Base-by-base conservation (phyloP, 53 echinoderm and acorn worm species). In the Zoroaster sp. region DNA sequence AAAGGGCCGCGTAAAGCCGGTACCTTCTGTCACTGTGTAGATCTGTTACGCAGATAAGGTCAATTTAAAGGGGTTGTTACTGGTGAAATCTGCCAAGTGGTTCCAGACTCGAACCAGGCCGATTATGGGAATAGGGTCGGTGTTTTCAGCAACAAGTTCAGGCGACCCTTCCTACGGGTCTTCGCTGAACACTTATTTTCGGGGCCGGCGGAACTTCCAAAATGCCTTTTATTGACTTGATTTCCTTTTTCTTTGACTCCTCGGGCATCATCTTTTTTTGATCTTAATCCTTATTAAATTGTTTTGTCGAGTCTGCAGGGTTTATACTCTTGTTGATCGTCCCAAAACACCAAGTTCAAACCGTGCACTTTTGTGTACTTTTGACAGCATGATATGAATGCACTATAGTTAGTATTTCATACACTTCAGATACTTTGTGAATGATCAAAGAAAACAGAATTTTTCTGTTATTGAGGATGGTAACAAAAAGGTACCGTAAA, bases 201-300 rank as follows among this genome's bases (percentile, higher is more conserved):
- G 82, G 36, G 63, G 32, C 21, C 23, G 47, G 77, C 40, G 33
- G 83, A 66, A 66, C 23, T 40, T 30, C 41, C 82, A 66, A 67
- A 81, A 34, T 67, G 33, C 82, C 66, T 44, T 28, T 66, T 45
- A 82, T 53, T 71, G 47, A 49, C 70, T 44, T 30, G 45, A 49
- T 46, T 18, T 49, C 38, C 3, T 8, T 36, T 47, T 43, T 39
- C n/a, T 17, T 15, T 44, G n/a, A 9, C 13, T 33, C 46, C 83
- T 83, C 44, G 45, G 85, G 85, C 69, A 40, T 35, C 69, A 69
- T 47, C 43, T 47, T 69, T 40, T 69, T 85, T 70, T 70, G 70
- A 49, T 85, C 71, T 85, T 85, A 85, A 85, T 85, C 85, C 85
- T 69, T 71, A 85, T 85, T 85, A 85, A 85, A 85, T 85, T 85